Conservation (phyloP, 2,113 vertebrate species). For the Planiliza haematocheilus region DNA sequence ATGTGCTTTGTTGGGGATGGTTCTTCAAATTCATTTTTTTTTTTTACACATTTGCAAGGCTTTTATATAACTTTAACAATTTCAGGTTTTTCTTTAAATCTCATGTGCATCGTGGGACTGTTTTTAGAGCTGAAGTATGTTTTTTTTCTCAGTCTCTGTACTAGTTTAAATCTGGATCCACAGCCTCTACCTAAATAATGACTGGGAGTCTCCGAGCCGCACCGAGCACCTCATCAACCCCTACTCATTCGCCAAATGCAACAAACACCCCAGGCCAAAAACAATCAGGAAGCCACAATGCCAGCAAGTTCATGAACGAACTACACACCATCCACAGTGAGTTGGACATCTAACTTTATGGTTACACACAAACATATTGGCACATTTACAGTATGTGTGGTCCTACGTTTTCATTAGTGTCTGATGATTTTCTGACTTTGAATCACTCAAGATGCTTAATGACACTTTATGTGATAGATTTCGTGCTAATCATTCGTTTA, state of each 20-base stretch:
- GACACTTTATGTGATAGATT: too few species aligned
- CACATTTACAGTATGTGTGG: too few species aligned
- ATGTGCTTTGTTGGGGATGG: neutral
- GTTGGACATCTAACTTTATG: constrained; percentile 17
- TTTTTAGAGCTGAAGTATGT: neutral
- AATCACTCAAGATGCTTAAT: too few species aligned
- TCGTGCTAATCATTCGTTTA: too few species aligned
- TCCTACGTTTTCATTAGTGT: too few species aligned
- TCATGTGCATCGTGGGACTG: neutral
- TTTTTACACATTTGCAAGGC: constrained; percentile 1
- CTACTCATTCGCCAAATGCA: constrained; percentile 36
- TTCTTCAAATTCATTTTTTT: neutral
- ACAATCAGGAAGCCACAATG: constrained; percentile 45
- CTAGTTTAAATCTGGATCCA: constrained; percentile 26
- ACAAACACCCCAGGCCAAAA: constrained; percentile 31
- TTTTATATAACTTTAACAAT: constrained; percentile 8
- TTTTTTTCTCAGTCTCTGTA: neutral
- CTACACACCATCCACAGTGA: constrained; percentile 73
- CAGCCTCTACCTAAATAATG: constrained; percentile 54
- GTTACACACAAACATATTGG: neutral
- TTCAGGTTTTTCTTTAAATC: constrained; percentile 6
- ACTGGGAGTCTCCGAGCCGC: constrained; percentile 53
- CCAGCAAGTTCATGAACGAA: constrained; percentile 76
- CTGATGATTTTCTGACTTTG: too few species aligned
- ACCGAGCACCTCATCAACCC: constrained; percentile 13